Percentiles rank a stretch among this genome's conserved stretches.
phyloP scores from a whole-genome alignment of 2,888 invertebrate genomes.

The Corythucha ciliata region DNA sequence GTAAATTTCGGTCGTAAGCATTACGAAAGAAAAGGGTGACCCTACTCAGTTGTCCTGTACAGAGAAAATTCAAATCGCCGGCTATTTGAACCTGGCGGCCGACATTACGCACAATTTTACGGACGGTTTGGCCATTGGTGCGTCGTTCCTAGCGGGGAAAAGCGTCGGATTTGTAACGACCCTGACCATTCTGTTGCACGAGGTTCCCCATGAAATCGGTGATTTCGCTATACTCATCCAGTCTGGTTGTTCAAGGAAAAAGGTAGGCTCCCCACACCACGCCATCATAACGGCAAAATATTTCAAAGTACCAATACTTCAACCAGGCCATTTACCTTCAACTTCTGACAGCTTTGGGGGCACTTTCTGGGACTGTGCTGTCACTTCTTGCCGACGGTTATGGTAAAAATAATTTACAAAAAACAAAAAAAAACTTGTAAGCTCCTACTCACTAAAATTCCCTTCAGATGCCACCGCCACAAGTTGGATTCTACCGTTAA shows the following conservation, averaged over 20 bases:
- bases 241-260: conserved; percentile 85
- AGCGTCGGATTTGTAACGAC: conserved; percentile 84
- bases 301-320: neutral
- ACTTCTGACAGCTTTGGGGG: conserved; percentile 88
- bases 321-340: conserved; percentile 89
- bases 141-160: conserved; percentile 87
- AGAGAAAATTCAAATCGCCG: conserved; percentile 70
- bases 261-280: conserved; percentile 44
- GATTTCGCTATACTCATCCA: conserved; percentile 98
- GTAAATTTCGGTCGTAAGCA: no score
- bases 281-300: neutral
- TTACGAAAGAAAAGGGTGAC: no score
- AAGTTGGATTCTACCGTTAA: conserved; percentile 90
- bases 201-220: conserved; percentile 99
- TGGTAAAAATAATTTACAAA: conserved; percentile 38
- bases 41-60: no score
- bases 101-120: conserved; percentile 99
- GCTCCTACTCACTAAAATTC: no score
- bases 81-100: conserved; percentile 93
- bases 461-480: conserved; percentile 55
- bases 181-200: conserved; percentile 90
- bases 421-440: neutral
- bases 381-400: conserved; percentile 73
- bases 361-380: conserved; percentile 82
- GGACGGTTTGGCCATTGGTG: conserved; percentile 97